Evolutionary conservation across 1,140 invertebrate species (phyloP), one percentile per base, ranked within the genome.

Genomic region (Micrasema minimum): DNA sequence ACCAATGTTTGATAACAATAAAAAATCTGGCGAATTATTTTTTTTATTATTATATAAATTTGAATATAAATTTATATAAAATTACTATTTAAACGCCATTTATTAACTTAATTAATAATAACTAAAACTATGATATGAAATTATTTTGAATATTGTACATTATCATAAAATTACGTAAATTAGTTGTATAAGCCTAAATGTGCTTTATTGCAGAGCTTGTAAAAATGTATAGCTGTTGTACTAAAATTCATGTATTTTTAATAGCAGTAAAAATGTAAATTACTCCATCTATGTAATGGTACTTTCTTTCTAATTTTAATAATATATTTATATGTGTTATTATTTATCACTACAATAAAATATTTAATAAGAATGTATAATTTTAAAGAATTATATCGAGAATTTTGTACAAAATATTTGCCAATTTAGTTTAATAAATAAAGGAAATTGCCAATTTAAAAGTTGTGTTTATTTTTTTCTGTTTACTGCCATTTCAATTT

Each of bases 321-420:
- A n/a, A n/a, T n/a, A n/a, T n/a, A n/a, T n/a, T 31, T 31, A 31
- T 31, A 4, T 4, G 2, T 66, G 18, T 50, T 37, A 37, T 31
- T 31, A 31, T 31, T 31, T 31, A 31, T 31, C 26, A 4, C 9
- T 20, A 61, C 18, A 22, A 20, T 51, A 22, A 51, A 46, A 16
- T 46, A 16, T 46, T n/a, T 31, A 55, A 12, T 59, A 59, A 20
- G 12, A 59, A 43, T 69, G 53, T 69, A 59, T 57, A 53, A 48
- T 69, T 69, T 59, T 69, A 61, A 48, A 59, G 22, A 46, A 10
- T 23, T 14, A 41, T 46, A 37, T 14, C 22, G 43, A 69, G 53
- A 50, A 57, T 61, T 69, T 69, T 61, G 66, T 59, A 69, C 66
- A 69, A 69, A 69, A 69, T 35, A 59, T 69, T 48, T 69, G 66